Evolutionary conservation across 2,113 vertebrate species (phyloP), one percentile per base, ranked within the genome.

Genomic region (Leptosomus discolor): DNA sequence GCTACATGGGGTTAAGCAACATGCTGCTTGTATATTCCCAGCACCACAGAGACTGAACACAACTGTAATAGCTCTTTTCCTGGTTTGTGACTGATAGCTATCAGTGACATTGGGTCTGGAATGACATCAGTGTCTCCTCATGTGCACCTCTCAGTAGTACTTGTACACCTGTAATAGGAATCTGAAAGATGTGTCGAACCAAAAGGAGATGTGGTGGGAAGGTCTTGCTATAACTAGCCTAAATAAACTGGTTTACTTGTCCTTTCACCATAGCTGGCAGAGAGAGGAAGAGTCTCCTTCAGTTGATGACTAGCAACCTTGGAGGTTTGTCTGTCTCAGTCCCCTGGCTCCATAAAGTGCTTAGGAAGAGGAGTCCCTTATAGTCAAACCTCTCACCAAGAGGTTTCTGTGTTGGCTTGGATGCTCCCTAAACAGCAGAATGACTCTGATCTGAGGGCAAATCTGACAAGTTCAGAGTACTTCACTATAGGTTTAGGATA

Each of bases 1-100:
- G 12, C 32, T 45, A 1, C 0, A 0, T 9, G 45, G 37, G 67
- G 36, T 20, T 6, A 37, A 43, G 16, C 13, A 63, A 12, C 2
- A 0, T 11, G 7, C 29, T 82, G 37, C 48, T 60, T 56, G 9
- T 29, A 19, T 32, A 2, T 60, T 54, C 65, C 34, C 45, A 85
- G 54, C 13, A 45, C 2, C 8, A 5, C 17, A 12, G 51, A 36
- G 51, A 18, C 36, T 3, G 29, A 48, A 26, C 20, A 3, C 20
- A 18, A 7, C 48, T 21, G 3, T 53, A 32, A 4, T 6, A 4
- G 4, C 8, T 45, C 14, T 53, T 64, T 16, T 34, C 30, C 23
- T 26, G 13, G 5, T 22, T 27, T 14, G 8, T n/a, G 41, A 6
- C 16, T 48, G 43, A 8, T 9, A 11, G 15, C 18, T 32, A 0